Conservation (phyloP, 2,797 vertebrate genomes). For the Peromyscus attwateri region DNA sequence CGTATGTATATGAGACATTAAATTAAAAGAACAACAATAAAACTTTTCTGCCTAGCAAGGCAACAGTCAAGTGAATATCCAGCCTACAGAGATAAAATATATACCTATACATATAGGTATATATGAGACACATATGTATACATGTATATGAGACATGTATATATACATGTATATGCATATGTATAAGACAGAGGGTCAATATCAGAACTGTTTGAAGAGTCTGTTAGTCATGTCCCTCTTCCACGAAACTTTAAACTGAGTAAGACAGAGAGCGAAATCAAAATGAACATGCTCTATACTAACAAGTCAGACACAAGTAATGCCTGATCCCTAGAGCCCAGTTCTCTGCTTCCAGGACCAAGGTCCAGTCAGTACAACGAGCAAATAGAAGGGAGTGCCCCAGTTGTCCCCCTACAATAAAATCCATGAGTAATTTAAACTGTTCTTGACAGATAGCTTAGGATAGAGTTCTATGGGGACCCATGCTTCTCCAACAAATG, state of each 20-base stretch:
- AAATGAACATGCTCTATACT: neutral
- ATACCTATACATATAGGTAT: neutral
- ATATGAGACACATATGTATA: no score
- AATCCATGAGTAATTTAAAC: constrained; percentile 15
- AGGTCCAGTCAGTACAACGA: neutral
- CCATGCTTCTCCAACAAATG: constrained; percentile 55
- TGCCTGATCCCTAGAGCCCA: neutral
- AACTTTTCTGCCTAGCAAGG: neutral
- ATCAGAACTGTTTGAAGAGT: neutral
- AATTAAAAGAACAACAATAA: neutral
- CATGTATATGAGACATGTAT: no score
- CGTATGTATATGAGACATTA: neutral
- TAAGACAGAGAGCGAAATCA: neutral
- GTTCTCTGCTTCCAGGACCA: neutral
- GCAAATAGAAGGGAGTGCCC: neutral
- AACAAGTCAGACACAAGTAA: neutral
- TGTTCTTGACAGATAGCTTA: constrained; percentile 28
- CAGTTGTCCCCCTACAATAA: neutral
- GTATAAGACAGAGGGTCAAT: neutral
- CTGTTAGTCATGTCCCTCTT: neutral
- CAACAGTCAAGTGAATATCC: neutral
- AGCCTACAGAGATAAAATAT: neutral
- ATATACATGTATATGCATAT: neutral
- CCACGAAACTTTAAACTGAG: neutral
- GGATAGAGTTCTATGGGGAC: neutral